These are phyloP conservation scores for Ammospiza caudacuta DNA, from an alignment of 2,113 vertebrate species.

Conservation along the genomic window DNA sequence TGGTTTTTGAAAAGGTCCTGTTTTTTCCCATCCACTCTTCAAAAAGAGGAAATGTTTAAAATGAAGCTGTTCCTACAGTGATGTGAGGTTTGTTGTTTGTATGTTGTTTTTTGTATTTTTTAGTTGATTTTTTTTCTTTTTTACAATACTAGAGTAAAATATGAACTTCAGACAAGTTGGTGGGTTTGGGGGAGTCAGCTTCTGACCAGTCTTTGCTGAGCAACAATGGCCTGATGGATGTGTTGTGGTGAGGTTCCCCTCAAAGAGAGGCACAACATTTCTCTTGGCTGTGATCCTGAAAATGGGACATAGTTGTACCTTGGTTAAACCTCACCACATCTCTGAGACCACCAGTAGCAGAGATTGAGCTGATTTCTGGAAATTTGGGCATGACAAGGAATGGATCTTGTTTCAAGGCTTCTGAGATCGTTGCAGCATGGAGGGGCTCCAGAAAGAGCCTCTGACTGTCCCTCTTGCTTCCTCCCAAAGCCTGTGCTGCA, in stretches of 20 bases:
- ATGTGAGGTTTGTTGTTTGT: too few relatives aligned
- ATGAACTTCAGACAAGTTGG: not conserved
- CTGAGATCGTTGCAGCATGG: not conserved
- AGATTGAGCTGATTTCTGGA: not conserved
- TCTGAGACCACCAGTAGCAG: not conserved
- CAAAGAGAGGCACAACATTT: not conserved
- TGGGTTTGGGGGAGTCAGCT: accelerated
- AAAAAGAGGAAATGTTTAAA: not conserved
- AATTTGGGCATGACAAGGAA: not conserved
- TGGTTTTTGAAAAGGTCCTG: not conserved
- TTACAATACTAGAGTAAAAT: not conserved
- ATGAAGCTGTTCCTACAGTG: not conserved
- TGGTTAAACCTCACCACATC: not conserved
- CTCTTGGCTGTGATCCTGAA: not conserved
- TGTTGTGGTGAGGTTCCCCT: not conserved
- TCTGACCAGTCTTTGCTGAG: not conserved
- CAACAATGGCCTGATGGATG: not conserved
- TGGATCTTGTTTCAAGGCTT: not conserved
- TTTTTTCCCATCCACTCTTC: not conserved
- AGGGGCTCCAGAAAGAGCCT: not conserved
- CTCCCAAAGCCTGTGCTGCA: not conserved
- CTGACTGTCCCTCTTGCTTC: not conserved
- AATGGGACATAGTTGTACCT: not conserved
- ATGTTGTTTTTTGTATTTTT: not conserved
- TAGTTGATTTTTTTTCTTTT: not conserved